phyloP scores from a whole-genome alignment of 1,140 invertebrate genomes.

The Alviniconcha marisindica region DNA sequence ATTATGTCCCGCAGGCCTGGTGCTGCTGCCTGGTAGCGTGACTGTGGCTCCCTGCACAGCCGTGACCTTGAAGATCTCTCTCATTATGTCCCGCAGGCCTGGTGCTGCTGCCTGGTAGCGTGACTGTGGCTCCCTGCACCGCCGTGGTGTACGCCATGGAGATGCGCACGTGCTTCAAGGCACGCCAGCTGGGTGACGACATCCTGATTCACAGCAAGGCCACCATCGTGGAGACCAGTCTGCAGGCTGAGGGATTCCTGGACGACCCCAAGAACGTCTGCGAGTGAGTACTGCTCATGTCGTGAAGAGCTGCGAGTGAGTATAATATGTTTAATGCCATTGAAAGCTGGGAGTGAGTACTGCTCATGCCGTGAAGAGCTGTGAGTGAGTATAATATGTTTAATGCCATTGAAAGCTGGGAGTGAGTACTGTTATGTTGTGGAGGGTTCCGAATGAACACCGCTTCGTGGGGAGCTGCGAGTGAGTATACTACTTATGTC shows the following conservation, averaged over 20 bases:
- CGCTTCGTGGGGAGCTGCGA: background rate
- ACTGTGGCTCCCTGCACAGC: too few relatives aligned
- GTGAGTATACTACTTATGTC: background rate
- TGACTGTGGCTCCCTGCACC: too few relatives aligned
- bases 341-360: too few relatives aligned
- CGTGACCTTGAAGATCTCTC: too few relatives aligned
- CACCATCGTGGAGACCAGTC: conserved; percentile 9
- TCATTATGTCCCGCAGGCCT: too few relatives aligned
- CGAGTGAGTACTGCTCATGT: too few relatives aligned
- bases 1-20: too few relatives aligned
- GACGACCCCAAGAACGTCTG: background rate
- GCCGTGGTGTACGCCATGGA: background rate
- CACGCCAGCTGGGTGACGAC: background rate
- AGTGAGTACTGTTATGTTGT: background rate
- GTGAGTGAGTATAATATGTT: background rate
- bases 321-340: background rate
- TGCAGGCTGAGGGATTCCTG: background rate
- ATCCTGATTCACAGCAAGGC: background rate
- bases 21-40: too few relatives aligned
- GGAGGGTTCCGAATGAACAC: background rate
- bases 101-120: too few relatives aligned
- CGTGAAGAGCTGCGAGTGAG: background rate
- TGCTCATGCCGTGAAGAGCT: too few relatives aligned
- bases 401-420: background rate
- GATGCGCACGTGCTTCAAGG: background rate